Evolutionary conservation across 2,888 invertebrate genomes (phyloP).

Genomic region (Quadroppia sp.): DNA sequence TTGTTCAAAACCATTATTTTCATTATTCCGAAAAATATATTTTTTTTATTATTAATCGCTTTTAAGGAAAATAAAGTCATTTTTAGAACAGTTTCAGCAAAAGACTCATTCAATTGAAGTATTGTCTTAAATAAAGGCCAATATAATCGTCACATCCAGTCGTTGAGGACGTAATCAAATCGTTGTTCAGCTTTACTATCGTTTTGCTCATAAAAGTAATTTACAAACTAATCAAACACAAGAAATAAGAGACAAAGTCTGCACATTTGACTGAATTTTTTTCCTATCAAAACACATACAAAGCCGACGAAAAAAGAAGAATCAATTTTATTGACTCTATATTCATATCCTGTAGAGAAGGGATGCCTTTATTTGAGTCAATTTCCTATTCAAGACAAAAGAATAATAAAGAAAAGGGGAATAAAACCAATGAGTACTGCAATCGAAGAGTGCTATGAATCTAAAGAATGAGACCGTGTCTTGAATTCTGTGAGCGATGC

Average conservation of each 20-base stretch:
- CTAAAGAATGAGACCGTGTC: constrained; percentile 16
- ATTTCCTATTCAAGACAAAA: constrained; percentile 36
- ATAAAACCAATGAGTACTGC: neutral
- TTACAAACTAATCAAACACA: constrained; percentile 36
- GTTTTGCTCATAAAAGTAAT: constrained; percentile 32
- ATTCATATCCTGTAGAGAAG: constrained; percentile 33
- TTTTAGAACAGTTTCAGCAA: neutral
- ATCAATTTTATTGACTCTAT: constrained; percentile 38
- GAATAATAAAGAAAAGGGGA: constrained; percentile 29
- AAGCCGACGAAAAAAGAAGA: constrained; percentile 7
- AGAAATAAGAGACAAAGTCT: neutral
- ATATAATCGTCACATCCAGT: constrained; percentile 19
- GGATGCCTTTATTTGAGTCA: constrained; percentile 32
- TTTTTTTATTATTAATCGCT: neutral
- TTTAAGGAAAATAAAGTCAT: neutral
- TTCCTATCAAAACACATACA: neutral
- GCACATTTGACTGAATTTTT: neutral
- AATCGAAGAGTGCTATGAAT: neutral
- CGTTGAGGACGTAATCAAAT: constrained; percentile 3
- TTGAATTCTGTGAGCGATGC: constrained; percentile 22
- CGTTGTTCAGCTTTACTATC: neutral
- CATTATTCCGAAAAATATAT: no score
- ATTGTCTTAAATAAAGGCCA: constrained; percentile 20
- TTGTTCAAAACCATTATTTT: neutral
- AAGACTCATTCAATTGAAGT: neutral